Conservation (phyloP, 64 coral and sea anemone species). For the Pocillopora damicornis region DNA sequence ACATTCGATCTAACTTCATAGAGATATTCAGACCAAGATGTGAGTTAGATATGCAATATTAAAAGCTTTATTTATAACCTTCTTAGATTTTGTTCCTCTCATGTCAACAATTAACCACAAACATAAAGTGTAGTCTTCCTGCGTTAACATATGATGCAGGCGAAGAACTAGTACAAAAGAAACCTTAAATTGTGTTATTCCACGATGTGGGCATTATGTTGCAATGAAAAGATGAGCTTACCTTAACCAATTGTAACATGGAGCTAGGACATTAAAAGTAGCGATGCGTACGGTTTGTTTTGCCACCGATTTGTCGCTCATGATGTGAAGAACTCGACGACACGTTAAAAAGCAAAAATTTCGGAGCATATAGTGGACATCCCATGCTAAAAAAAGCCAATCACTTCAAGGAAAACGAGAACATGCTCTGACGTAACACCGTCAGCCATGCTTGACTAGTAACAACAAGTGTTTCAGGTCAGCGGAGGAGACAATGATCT, state of each 20-base stretch:
- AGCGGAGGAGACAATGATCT: background rate
- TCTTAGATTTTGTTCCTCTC: too few species aligned
- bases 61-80: too few species aligned
- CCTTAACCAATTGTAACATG: constrained; percentile 54
- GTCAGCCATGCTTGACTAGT: background rate
- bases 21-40: too few species aligned
- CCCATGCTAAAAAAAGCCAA: constrained; percentile 37
- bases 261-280: constrained; percentile 60
- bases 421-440: background rate
- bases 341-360: constrained; percentile 2
- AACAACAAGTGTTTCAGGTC: background rate
- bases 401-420: background rate
- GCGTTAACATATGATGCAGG: too few species aligned
- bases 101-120: too few species aligned
- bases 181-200: too few species aligned
- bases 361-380: constrained; percentile 54
- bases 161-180: too few species aligned
- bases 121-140: too few species aligned
- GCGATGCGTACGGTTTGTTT: constrained; percentile 42
- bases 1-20: too few species aligned
- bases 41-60: too few species aligned
- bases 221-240: background rate
- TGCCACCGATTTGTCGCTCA: constrained; percentile 23
- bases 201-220: too few species aligned
- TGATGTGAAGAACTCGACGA: constrained; percentile 38